Conservation (phyloP, 2,888 invertebrate species). For the Carcina quercana region DNA sequence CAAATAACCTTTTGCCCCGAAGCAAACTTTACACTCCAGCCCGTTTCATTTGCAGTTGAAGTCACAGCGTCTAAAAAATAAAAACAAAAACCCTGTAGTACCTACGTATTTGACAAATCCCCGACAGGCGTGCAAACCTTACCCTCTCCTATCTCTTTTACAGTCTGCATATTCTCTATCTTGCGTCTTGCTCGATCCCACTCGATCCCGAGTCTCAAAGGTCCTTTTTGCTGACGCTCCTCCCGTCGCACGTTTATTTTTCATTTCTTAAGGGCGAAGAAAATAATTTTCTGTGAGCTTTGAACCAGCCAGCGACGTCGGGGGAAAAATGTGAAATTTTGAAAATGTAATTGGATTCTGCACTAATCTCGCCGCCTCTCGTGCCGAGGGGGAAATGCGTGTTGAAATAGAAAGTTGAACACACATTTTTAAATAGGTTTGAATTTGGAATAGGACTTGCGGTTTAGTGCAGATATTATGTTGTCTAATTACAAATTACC, state of each 20-base stretch:
- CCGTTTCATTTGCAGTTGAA: constrained; percentile 40
- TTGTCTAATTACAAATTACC: too few species aligned
- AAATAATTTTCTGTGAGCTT: constrained; percentile 72
- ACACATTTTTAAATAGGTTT: too few species aligned
- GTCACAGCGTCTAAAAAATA: constrained; percentile 22
- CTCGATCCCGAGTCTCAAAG: constrained; percentile 17
- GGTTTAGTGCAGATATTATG: too few species aligned
- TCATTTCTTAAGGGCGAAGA: constrained; percentile 66
- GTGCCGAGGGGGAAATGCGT: constrained; percentile 47
- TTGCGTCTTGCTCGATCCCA: constrained; percentile 29
- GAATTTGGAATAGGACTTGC: too few species aligned
- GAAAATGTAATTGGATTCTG: constrained; percentile 71
- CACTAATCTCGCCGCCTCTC: constrained; percentile 63
- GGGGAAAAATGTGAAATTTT: constrained; percentile 65
- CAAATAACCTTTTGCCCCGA: constrained; percentile 19
- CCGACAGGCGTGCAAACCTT: constrained; percentile 30
- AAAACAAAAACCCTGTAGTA: constrained; percentile 28
- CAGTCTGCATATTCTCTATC: constrained; percentile 18
- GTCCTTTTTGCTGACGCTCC: constrained; percentile 36
- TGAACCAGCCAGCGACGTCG: constrained; percentile 64
- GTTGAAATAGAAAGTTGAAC: constrained; percentile 34
- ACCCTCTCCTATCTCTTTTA: constrained; percentile 25
- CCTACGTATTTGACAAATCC: constrained; percentile 52
- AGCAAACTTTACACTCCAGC: constrained; percentile 31
- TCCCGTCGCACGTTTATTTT: constrained; percentile 59